Conservation (phyloP, 2,888 invertebrate species). For the Drosophila anomalata region DNA sequence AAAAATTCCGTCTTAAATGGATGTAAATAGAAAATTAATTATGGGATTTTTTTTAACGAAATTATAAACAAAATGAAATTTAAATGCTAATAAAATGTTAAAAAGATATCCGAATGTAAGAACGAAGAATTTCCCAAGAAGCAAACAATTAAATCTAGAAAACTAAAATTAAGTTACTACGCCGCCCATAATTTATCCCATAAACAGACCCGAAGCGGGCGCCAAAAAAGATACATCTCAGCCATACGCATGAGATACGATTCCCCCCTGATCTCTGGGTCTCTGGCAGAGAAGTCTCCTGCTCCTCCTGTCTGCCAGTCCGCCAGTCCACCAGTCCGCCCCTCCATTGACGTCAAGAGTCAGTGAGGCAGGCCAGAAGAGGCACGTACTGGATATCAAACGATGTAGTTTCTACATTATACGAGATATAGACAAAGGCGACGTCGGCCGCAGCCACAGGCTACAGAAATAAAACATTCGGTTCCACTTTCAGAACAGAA, state of each 20-base stretch:
- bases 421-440: conserved; percentile 22
- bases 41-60: conserved; percentile 1
- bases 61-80: conserved; percentile 1
- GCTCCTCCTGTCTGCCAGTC: conserved; percentile 9
- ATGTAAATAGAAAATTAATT: conserved; percentile 12
- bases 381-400: conserved; percentile 79
- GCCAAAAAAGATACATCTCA: conserved; percentile 16
- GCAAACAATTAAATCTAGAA: background rate
- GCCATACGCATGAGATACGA: conserved; percentile 7
- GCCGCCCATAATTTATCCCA: conserved; percentile 1
- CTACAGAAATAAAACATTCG: conserved; percentile 42
- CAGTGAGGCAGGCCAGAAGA: conserved; percentile 67
- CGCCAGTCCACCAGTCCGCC: conserved; percentile 9
- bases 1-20: conserved; percentile 6
- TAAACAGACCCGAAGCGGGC: conserved; percentile 19
- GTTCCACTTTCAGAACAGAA: conserved; percentile 34
- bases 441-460: conserved; percentile 8
- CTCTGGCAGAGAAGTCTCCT: background rate
- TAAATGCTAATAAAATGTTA: background rate
- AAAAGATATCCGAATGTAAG: background rate
- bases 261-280: conserved; percentile 7
- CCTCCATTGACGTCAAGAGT: conserved; percentile 68
- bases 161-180: conserved; percentile 22
- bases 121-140: background rate
- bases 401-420: conserved; percentile 48